Conservation (phyloP, 2,113 vertebrate species). For the Climacteris rufus region DNA sequence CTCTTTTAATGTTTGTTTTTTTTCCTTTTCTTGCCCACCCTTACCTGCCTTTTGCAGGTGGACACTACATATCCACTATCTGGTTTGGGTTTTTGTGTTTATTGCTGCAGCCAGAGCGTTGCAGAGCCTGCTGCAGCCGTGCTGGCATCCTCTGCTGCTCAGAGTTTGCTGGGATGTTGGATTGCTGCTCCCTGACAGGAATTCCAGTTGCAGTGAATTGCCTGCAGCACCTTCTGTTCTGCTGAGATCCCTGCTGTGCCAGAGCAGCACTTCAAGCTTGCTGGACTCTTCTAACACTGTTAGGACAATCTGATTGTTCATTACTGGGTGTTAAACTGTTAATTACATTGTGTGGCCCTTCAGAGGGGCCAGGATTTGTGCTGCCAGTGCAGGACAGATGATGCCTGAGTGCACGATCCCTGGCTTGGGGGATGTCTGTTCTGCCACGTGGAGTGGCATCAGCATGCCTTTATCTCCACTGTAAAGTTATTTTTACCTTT, state of each 20-base stretch:
- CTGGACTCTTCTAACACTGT: accelerated
- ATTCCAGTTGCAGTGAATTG: background rate
- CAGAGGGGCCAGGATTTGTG: background rate
- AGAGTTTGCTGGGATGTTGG: accelerated
- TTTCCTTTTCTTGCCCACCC: background rate
- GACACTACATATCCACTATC: accelerated
- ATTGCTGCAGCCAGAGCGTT: background rate
- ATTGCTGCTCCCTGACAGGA: background rate
- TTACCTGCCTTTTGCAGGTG: background rate
- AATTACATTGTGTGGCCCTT: background rate
- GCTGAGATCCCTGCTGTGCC: background rate
- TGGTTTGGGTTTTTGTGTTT: background rate
- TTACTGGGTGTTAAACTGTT: background rate
- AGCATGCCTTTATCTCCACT: background rate
- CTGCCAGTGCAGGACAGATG: background rate
- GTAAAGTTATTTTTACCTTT: accelerated
- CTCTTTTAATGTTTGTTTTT: accelerated
- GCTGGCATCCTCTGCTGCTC: background rate
- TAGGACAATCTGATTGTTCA: background rate
- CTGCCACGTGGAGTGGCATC: background rate
- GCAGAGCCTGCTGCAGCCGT: background rate
- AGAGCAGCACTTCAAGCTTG: background rate
- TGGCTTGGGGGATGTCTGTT: background rate
- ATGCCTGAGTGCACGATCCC: background rate
- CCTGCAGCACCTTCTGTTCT: background rate